phyloP scores from a whole-genome alignment of 2,113 vertebrate species.

The Dascyllus trimaculatus region DNA sequence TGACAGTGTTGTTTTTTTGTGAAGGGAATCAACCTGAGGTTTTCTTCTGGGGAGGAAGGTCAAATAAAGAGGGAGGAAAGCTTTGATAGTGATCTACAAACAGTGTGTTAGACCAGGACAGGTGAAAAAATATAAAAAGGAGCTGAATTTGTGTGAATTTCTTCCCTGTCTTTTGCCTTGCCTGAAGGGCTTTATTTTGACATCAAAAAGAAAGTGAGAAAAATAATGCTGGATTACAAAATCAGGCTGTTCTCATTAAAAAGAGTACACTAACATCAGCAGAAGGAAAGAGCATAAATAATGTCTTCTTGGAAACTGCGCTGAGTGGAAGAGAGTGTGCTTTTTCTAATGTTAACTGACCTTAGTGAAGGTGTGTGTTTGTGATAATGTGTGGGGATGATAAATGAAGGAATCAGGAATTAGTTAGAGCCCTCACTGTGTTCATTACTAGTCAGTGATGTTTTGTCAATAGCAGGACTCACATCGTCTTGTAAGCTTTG shows the following conservation, averaged over 20 bases:
- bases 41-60: slow-evolving; percentile 77
- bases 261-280: slow-evolving; percentile 39
- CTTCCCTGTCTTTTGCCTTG: slow-evolving; percentile 47
- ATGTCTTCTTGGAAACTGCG: slow-evolving; percentile 32
- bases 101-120: slow-evolving; percentile 76
- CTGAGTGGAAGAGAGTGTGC: slow-evolving; percentile 23
- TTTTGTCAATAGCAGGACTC: slow-evolving; percentile 93
- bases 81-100: slow-evolving; percentile 81
- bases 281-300: slow-evolving; percentile 50
- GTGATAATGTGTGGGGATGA: slow-evolving; percentile 55
- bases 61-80: slow-evolving; percentile 71
- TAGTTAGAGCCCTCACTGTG: slow-evolving; percentile 67
- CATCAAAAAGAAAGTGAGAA: slow-evolving; percentile 66
- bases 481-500: slow-evolving; percentile 95
- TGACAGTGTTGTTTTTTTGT: slow-evolving; percentile 76
- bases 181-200: slow-evolving; percentile 73
- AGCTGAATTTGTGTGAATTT: slow-evolving; percentile 64
- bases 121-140: slow-evolving; percentile 67
- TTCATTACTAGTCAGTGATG: slow-evolving; percentile 92
- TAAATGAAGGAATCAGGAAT: slow-evolving; percentile 66
- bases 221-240: slow-evolving; percentile 63
- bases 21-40: slow-evolving; percentile 72
- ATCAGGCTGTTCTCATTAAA: slow-evolving; percentile 68
- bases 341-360: slow-evolving; percentile 47
- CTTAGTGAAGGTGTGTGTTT: slow-evolving; percentile 41